phyloP scores from a whole-genome alignment of 1,140 invertebrate species.

The Diuraphis noxia region DNA sequence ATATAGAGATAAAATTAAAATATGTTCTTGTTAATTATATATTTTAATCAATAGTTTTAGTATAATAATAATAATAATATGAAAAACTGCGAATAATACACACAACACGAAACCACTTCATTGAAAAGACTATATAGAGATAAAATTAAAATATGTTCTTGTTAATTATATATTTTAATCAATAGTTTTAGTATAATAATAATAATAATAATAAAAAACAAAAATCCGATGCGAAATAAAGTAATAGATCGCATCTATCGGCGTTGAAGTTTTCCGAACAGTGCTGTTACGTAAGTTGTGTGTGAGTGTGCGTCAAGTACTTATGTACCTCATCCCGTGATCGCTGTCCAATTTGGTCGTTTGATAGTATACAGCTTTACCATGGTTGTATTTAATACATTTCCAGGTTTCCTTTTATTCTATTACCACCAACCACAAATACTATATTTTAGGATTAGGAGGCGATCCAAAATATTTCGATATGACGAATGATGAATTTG shows the following conservation, averaged over 20 bases:
- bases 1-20: background rate
- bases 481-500: too few species aligned
- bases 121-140: background rate
- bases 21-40: background rate
- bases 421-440: background rate
- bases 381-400: background rate
- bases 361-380: background rate
- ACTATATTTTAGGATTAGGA: background rate
- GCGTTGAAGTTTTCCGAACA: background rate
- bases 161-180: background rate
- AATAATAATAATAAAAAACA: too few species aligned
- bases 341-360: background rate
- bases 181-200: background rate
- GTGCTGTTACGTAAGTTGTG: too few species aligned
- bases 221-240: too few species aligned
- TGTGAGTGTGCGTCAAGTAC: too few species aligned
- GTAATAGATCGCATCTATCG: background rate
- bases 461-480: too few species aligned
- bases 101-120: background rate
- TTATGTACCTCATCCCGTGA: too few species aligned
- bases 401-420: background rate
- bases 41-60: background rate
- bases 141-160: background rate
- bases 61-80: too few species aligned
- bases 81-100: too few species aligned